Evolutionary conservation across 2,888 invertebrate genomes (phyloP).

Genomic region (Mycalesis mineus): DNA sequence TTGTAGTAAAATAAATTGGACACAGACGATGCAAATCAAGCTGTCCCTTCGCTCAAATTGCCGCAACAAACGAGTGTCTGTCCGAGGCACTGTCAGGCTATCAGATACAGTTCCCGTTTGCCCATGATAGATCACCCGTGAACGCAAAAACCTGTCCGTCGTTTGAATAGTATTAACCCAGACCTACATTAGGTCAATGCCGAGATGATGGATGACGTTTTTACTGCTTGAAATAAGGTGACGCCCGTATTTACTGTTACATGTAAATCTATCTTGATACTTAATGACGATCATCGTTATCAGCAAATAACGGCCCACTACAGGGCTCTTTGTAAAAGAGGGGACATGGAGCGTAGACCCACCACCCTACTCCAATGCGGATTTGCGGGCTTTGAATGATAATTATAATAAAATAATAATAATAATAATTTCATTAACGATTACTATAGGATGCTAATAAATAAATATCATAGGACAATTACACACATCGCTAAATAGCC

Average conservation of each 20-base stretch:
- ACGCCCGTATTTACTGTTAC: constrained; percentile 1
- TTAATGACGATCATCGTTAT: not conserved
- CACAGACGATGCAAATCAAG: not conserved
- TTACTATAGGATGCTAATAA: no score
- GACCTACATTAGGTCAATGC: constrained; percentile 28
- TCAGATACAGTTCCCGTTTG: constrained; percentile 41
- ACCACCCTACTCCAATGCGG: no score
- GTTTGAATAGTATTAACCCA: constrained; percentile 32
- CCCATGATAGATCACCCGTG: constrained; percentile 50
- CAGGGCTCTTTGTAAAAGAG: no score
- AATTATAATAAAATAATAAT: no score
- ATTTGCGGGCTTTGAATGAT: no score
- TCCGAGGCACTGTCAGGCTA: constrained; percentile 16
- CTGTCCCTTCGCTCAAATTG: constrained; percentile 1
- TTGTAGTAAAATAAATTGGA: no score
- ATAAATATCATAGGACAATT: no score
- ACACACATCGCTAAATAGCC: no score
- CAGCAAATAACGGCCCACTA: no score
- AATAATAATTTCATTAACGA: no score
- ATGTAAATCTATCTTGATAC: not conserved
- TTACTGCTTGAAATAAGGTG: constrained; percentile 9
- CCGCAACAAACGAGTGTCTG: not conserved
- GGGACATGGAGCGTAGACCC: no score
- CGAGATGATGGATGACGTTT: constrained; percentile 26
- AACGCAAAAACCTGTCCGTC: constrained; percentile 27